These are phyloP conservation scores for Pollachius pollachius DNA, from an alignment of 2,113 vertebrate species.

Conservation along the genomic window DNA sequence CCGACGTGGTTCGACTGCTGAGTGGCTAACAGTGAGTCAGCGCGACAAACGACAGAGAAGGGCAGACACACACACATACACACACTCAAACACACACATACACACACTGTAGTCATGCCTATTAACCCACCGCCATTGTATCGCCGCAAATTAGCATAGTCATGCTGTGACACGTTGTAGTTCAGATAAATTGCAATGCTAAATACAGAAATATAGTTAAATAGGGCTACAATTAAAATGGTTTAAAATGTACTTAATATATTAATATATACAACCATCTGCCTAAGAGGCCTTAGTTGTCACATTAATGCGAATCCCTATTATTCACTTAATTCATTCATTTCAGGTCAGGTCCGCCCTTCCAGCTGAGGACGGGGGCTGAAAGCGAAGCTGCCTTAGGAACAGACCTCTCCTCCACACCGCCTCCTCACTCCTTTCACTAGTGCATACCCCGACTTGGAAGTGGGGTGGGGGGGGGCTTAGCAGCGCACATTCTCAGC, in stretches of 20 bases:
- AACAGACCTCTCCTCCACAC: neutral
- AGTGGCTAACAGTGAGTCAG: slow-evolving; percentile 68
- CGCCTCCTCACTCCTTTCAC: neutral
- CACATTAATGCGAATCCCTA: neutral
- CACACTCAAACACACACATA: neutral
- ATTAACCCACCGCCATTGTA: neutral
- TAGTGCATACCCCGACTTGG: neutral
- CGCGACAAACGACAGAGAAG: slow-evolving; percentile 35
- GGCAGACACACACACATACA: slow-evolving; percentile 15
- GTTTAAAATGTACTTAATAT: no score
- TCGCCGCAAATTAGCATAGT: no score
- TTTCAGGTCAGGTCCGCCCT: no score
- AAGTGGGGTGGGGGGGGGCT: neutral
- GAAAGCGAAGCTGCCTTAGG: neutral
- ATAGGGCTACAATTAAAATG: no score
- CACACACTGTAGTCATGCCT: slow-evolving; percentile 5
- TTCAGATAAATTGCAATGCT: no score
- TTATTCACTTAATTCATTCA: neutral
- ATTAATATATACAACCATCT: no score
- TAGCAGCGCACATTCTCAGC: slow-evolving; percentile 14
- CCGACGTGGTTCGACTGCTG: slow-evolving; percentile 63
- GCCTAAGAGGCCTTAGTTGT: neutral
- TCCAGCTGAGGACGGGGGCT: neutral
- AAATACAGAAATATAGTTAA: no score
- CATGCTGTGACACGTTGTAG: no score